These are phyloP conservation scores for Xylota sylvarum DNA, from an alignment of 2,888 invertebrate genomes.

Conservation along the genomic window DNA sequence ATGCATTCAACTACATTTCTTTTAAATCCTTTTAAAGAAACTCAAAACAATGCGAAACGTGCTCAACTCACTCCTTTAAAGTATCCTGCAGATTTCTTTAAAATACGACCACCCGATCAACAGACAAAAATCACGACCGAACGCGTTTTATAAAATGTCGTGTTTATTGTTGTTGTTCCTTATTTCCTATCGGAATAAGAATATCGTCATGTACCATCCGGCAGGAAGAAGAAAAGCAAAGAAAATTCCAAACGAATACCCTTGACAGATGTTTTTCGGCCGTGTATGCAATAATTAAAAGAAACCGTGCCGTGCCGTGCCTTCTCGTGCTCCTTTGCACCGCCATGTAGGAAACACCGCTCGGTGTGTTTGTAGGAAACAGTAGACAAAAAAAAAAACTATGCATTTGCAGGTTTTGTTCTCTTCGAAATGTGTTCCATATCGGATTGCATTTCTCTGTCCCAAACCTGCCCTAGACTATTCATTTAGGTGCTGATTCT, in stretches of 20 bases:
- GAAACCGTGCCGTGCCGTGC: constrained; percentile 52
- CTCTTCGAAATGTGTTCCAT: constrained; percentile 43
- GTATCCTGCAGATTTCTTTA: constrained; percentile 11
- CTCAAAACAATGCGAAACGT: constrained; percentile 28
- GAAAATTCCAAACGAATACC: constrained; percentile 50
- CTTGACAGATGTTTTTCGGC: constrained; percentile 67
- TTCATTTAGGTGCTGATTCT: constrained; percentile 13
- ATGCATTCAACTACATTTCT: background rate
- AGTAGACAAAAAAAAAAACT: background rate
- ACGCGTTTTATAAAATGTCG: constrained; percentile 17
- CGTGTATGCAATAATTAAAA: constrained; percentile 56
- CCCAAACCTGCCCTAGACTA: constrained; percentile 1
- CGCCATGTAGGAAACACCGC: background rate
- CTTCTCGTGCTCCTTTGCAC: constrained; percentile 28
- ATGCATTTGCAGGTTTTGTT: constrained; percentile 37
- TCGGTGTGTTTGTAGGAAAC: constrained; percentile 15
- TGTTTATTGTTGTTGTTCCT: constrained; percentile 7
- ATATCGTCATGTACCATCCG: constrained; percentile 37
- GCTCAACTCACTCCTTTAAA: constrained; percentile 7
- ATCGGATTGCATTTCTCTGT: constrained; percentile 61
- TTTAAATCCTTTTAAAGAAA: background rate
- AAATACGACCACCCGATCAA: constrained; percentile 30
- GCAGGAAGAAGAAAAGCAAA: constrained; percentile 59
- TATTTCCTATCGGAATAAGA: constrained; percentile 44
- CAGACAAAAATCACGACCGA: constrained; percentile 41